Percentiles rank a stretch among this genome's conserved stretches.
These are phyloP conservation scores for Epizoanthus stellaris DNA, from an alignment of 92 coral and sea anemone genomes.

Conservation along the genomic window DNA sequence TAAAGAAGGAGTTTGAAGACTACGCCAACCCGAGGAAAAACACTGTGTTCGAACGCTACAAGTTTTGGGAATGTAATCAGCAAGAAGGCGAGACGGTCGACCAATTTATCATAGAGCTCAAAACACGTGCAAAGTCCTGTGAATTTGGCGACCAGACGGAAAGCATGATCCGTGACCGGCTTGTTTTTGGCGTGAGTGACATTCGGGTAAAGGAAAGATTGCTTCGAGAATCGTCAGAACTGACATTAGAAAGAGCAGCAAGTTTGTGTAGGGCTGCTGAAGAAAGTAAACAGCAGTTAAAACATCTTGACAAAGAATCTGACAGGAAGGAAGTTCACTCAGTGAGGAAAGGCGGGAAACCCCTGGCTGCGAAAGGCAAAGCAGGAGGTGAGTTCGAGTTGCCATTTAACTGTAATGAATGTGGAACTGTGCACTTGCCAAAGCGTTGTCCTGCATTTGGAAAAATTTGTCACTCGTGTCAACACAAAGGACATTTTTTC, in stretches of 20 bases:
- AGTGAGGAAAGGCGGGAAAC: slow-evolving; percentile 2
- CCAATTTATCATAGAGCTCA: too few species aligned
- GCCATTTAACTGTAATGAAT: slow-evolving; percentile 21
- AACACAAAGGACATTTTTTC: neutral
- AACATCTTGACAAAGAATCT: neutral
- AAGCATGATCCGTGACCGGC: too few species aligned
- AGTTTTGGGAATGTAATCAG: too few species aligned
- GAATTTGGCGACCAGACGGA: too few species aligned
- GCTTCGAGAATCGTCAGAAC: slow-evolving; percentile 22
- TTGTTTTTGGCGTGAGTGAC: neutral
- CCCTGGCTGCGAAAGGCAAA: neutral
- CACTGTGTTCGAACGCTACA: too few species aligned
- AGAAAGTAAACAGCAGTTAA: neutral
- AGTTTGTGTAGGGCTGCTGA: slow-evolving; percentile 23
- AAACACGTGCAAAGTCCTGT: too few species aligned
- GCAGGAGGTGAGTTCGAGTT: slow-evolving; percentile 6
- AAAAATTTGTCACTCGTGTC: slow-evolving; percentile 13
- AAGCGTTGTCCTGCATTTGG: slow-evolving; percentile 17
- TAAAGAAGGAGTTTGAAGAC: neutral
- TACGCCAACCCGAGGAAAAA: too few species aligned
- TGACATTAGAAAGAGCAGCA: slow-evolving; percentile 3
- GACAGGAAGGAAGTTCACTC: slow-evolving; percentile 6
- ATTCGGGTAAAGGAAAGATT: slow-evolving; percentile 7
- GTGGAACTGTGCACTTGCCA: slow-evolving; percentile 31
- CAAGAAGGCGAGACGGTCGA: too few species aligned